Evolutionary conservation across 2,113 vertebrate genomes (phyloP).

Genomic region (Microtus oregoni): DNA sequence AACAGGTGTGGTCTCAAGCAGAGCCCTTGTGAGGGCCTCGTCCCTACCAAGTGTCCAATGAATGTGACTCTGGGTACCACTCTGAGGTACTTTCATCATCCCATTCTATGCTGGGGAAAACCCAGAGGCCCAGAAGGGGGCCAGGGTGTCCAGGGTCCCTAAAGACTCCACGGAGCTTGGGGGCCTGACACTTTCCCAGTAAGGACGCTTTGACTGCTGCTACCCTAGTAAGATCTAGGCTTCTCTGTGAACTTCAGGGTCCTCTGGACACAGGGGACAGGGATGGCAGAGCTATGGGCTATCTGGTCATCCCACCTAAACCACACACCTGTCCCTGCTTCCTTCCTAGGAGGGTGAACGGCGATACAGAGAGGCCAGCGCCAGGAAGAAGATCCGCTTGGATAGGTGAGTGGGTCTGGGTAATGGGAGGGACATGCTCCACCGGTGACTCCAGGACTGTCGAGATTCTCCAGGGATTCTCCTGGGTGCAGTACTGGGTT

Average conservation of each 20-base stretch:
- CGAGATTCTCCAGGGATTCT: background rate
- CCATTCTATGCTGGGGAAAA: background rate
- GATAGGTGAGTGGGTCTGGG: constrained; percentile 89
- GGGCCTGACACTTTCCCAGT: background rate
- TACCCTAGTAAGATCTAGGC: background rate
- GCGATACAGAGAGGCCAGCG: constrained; percentile 94
- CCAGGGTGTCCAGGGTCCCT: no score
- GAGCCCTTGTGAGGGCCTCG: background rate
- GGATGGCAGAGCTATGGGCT: constrained; percentile 68
- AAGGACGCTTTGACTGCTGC: background rate
- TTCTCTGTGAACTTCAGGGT: background rate
- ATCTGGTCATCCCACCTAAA: accelerated
- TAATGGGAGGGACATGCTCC: accelerated
- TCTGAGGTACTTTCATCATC: background rate
- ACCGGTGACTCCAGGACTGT: accelerated
- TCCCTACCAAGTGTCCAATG: background rate
- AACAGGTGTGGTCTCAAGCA: background rate
- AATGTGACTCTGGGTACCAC: background rate
- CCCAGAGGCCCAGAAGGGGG: background rate
- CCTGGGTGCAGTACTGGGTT: background rate
- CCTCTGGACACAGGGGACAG: constrained; percentile 79
- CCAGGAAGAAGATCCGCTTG: constrained; percentile 95
- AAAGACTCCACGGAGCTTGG: background rate
- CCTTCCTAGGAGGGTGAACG: constrained; percentile 93
- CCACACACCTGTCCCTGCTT: background rate